Conservation (phyloP, 1,140 invertebrate genomes). For the Pogonomyrmex californicus region DNA sequence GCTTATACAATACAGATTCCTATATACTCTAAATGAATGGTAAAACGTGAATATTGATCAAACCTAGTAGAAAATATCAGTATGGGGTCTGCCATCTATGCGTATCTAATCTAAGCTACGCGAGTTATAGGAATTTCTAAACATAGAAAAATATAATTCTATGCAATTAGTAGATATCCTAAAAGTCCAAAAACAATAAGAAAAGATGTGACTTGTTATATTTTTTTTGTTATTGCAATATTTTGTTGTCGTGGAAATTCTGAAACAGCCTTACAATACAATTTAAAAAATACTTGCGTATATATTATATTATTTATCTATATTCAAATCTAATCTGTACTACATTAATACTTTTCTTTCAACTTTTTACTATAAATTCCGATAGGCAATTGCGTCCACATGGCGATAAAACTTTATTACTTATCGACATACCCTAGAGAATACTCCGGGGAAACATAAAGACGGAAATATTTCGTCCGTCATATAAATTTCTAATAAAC, state of each 20-base stretch:
- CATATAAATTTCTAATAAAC: slow-evolving; percentile 56
- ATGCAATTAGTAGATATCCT: background rate
- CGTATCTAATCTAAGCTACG: slow-evolving; percentile 54
- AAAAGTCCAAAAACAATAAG: background rate
- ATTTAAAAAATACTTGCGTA: no score
- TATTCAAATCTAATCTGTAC: background rate
- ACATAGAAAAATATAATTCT: background rate
- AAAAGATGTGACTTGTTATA: background rate
- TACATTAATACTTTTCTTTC: background rate
- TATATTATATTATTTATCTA: no score
- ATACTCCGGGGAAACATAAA: slow-evolving; percentile 20
- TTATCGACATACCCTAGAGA: slow-evolving; percentile 19
- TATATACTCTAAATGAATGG: slow-evolving; percentile 52
- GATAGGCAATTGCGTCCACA: background rate
- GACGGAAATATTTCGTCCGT: background rate
- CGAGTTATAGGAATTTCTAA: background rate
- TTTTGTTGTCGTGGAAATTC: no score
- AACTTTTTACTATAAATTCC: slow-evolving; percentile 1
- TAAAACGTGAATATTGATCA: slow-evolving; percentile 70
- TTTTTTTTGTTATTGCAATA: background rate
- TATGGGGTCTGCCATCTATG: slow-evolving; percentile 77
- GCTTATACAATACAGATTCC: slow-evolving; percentile 34
- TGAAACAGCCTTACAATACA: no score
- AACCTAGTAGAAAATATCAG: slow-evolving; percentile 57
- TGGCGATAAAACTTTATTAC: slow-evolving; percentile 40